Percentiles rank a stretch among this genome's conserved stretches.
Evolutionary conservation across 2,113 vertebrate genomes (phyloP).

Genomic region (Dasyurus viverrinus): DNA sequence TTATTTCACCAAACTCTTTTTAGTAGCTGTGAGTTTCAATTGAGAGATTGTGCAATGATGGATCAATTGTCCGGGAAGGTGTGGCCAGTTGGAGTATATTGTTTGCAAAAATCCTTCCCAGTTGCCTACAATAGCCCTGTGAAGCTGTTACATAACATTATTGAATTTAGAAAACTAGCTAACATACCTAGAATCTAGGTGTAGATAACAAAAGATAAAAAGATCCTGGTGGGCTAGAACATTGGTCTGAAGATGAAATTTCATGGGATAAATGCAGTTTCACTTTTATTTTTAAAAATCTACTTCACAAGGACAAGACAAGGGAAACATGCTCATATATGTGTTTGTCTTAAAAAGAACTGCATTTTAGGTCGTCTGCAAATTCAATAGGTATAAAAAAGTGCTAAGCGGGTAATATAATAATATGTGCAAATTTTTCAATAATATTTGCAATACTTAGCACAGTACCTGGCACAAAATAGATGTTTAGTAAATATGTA

Average conservation of each 20-base stretch:
- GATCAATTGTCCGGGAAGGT: not conserved
- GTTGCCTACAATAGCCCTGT: not conserved
- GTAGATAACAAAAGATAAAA: not conserved
- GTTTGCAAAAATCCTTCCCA: not conserved
- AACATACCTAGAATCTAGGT: not conserved
- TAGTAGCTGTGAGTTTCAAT: not conserved
- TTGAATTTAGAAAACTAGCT: not conserved
- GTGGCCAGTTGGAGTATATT: not conserved
- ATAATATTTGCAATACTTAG: not conserved
- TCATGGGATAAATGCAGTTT: not conserved
- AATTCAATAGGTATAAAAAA: not conserved
- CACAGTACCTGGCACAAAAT: not conserved
- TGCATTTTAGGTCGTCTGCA: not conserved
- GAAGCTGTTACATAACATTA: not conserved
- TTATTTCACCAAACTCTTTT: not conserved
- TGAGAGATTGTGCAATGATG: not conserved
- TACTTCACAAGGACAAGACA: not conserved
- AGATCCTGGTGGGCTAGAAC: not conserved
- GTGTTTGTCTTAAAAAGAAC: not conserved
- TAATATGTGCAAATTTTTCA: not conserved
- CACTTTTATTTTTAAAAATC: not conserved
- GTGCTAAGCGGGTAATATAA: not conserved
- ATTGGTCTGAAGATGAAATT: not conserved
- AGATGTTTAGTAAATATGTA: not conserved
- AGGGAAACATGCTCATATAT: not conserved